phyloP scores from a whole-genome alignment of 2,888 invertebrate species.

The Frankliniella intonsa region DNA sequence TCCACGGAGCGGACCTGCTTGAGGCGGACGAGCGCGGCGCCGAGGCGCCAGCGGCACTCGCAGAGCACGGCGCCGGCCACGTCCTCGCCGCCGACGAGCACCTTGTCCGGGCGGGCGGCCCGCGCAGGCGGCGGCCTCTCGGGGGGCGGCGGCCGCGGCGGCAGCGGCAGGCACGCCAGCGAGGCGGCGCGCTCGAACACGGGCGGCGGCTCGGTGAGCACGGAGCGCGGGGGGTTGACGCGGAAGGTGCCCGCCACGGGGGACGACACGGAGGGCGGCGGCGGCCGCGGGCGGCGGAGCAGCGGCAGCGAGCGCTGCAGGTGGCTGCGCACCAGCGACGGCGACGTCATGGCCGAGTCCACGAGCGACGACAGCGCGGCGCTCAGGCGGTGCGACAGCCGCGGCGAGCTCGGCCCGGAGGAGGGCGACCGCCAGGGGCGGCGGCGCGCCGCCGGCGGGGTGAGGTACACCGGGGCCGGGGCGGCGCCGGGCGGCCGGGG shows the following conservation, averaged over 20 bases:
- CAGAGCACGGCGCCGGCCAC: constrained; percentile 4
- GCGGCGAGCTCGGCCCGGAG: constrained; percentile 9
- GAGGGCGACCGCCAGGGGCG: neutral
- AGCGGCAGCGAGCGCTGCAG: constrained; percentile 22
- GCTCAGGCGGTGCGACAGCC: constrained; percentile 15
- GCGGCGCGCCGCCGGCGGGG: neutral
- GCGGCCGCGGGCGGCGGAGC: neutral
- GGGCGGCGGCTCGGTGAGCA: constrained; percentile 8
- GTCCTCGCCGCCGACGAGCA: neutral
- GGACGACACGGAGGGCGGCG: neutral
- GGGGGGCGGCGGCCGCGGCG: neutral
- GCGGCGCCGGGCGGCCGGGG: neutral
- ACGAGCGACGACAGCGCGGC: constrained; percentile 2
- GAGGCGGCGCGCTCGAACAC: constrained; percentile 15
- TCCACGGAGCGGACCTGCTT: constrained; percentile 6
- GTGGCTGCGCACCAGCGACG: neutral
- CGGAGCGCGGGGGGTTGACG: neutral
- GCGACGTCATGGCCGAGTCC: neutral
- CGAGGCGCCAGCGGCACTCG: neutral
- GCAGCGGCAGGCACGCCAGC: neutral
- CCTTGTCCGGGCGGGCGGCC: neutral
- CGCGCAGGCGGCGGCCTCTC: neutral
- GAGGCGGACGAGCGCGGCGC: neutral
- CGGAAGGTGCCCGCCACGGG: constrained; percentile 18
- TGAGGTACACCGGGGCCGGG: neutral